Percentiles rank a stretch among this genome's conserved stretches.
These are phyloP conservation scores for Burhinus oedicnemus DNA, from an alignment of 2,113 vertebrate genomes.

Conservation along the genomic window DNA sequence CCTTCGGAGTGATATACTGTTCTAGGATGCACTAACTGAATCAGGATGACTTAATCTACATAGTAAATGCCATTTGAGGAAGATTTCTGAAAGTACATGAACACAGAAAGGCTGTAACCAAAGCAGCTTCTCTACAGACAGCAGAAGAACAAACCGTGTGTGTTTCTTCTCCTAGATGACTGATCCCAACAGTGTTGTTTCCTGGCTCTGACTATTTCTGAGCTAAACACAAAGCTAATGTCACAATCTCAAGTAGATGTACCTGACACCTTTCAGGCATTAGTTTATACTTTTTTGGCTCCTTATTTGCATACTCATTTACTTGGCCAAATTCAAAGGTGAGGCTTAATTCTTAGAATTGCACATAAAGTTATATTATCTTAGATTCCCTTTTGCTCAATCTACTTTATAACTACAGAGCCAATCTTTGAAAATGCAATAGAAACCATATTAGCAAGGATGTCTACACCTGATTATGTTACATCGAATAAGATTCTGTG, in stretches of 20 bases:
- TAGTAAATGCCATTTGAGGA: background rate
- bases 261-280: background rate
- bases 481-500: background rate
- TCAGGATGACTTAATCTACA: background rate
- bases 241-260: background rate
- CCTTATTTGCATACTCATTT: background rate
- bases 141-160: background rate
- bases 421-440: background rate
- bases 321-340: background rate
- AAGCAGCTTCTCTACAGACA: background rate
- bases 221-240: background rate
- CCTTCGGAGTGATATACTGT: background rate
- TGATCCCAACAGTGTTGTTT: background rate
- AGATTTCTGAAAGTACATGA: background rate
- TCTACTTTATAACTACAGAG: background rate
- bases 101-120: background rate
- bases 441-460: background rate
- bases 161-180: background rate
- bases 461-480: background rate
- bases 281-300: background rate
- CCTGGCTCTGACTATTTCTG: background rate
- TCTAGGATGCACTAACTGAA: background rate
- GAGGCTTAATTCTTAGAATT: background rate
- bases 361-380: background rate
- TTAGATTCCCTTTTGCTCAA: background rate